Base-by-base conservation (phyloP, 2,888 invertebrate genomes). In the Apotomis betuletana region DNA sequence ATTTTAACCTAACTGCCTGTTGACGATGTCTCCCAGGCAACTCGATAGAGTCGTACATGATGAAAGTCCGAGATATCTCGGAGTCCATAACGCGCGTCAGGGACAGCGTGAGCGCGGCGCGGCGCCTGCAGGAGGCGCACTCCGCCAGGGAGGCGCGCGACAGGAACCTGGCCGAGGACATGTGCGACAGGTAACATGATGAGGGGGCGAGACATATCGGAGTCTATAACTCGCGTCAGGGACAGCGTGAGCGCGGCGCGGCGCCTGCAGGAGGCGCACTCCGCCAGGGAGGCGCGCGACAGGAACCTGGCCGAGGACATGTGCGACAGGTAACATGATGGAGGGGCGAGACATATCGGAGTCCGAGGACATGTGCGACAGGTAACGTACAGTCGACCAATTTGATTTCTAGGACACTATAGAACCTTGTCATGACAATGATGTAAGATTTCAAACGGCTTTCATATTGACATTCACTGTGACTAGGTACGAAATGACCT, bases 261-360 rank as follows among this genome's bases (percentile, higher is more conserved):
- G 12, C 93, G 95, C 63, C 81, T 96, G 62, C 96, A 97, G 85
- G 96, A 96, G 81, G 80, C 95, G 61, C 85, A 87, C 44, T 89
- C 91, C 0, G 92, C 92, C 0, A 88, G 90, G 79, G 98, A 98
- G 87, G 96, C 97, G 0, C 87, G 97, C 44, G 98, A 98, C 85
- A 94, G 98, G 75, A 97, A 97, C 83, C 85, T 96, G 3, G 96
- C 96, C 1, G 97, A 97, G 84, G 95, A 96, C 60, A 97, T 97
- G 88, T 97, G n/a, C n/a, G n/a, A n/a, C n/a, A n/a, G n/a, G n/a
- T n/a, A n/a, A 91, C 75, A 84, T 90, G 80, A 90, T 90, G 90
- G 76, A 84, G 0, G 94, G 96, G 0, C 91, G 94, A 44, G 95
- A 96, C 79, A 95, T 95, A 77, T 94, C 96, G 83, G 95, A 95